These are phyloP conservation scores for Ditylenchus dipsaci DNA, from an alignment of 1,140 invertebrate species.

Conservation along the genomic window DNA sequence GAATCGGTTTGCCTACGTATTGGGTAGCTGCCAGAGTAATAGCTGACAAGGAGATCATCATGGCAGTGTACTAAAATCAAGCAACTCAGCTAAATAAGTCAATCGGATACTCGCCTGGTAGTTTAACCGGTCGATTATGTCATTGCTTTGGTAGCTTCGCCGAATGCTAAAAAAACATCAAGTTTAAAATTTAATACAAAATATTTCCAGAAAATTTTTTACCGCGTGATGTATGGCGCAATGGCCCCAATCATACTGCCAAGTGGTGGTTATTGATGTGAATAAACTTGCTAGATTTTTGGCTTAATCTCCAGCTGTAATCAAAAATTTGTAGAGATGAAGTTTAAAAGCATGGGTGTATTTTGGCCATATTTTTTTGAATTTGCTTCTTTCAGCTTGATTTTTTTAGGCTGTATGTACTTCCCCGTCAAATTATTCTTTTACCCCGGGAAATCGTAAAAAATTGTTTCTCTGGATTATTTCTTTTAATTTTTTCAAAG, in stretches of 20 bases:
- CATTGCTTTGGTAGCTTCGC: constrained; percentile 60
- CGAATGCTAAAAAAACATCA: constrained; percentile 24
- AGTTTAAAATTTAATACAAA: not conserved
- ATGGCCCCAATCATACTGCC: constrained; percentile 46
- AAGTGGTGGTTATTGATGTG: too few species aligned
- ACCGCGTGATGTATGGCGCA: constrained; percentile 40
- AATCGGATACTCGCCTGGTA: constrained; percentile 53
- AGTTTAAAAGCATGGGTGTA: too few species aligned
- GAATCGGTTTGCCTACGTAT: constrained; percentile 63
- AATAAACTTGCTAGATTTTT: too few species aligned
- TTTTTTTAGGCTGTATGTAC: too few species aligned
- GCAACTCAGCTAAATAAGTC: not conserved
- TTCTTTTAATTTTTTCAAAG: too few species aligned
- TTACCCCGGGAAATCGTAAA: too few species aligned
- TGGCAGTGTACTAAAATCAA: constrained; percentile 58
- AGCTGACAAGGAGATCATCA: constrained; percentile 62
- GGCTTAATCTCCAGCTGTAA: too few species aligned
- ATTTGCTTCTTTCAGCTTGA: too few species aligned
- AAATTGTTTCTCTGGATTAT: too few species aligned
- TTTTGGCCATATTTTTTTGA: too few species aligned
- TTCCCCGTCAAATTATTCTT: too few species aligned
- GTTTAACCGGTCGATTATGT: constrained; percentile 62
- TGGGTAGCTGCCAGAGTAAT: constrained; percentile 63
- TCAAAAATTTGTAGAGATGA: too few species aligned
- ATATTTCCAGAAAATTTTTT: constrained; percentile 4